Base-by-base conservation (phyloP, 2,888 invertebrate species). In the Papilio gigon region DNA sequence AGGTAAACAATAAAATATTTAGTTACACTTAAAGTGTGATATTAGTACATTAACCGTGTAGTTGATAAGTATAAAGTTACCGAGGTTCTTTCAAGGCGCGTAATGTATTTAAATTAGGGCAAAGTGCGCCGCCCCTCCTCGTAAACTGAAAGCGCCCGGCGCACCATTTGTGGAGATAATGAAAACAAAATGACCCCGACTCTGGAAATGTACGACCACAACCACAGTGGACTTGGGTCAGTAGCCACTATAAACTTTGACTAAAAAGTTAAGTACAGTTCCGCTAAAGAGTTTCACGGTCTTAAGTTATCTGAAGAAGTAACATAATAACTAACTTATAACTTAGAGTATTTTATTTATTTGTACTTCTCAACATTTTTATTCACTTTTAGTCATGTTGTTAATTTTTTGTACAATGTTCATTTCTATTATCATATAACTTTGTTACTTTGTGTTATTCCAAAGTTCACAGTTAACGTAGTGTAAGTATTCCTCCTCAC, bases 21-120 rank as follows among this genome's bases (percentile, higher is more conserved):
- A 56, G 14, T n/a, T 44, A 33, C 33, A 56, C 37, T 25, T 37
- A 20, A n/a, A 60, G 20, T 33, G n/a, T 11, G 50, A 50, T 30
- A 47, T 35, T 47, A 68, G 70, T 67, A 68, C 72, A 73, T 73
- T 72, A 72, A 71, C 69, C 56, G 70, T 69, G 65, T 60, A 70
- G 72, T 68, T 64, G n/a, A 60, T 30, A 47, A 64, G 37, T 50
- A 59, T 25, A 65, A 56, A 65, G 68, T 65, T 60, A 4, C 37
- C 64, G 63, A 71, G 62, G 59, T 71, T 74, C 77, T 76, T 79
- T 74, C 70, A 73, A 74, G 75, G 77, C 77, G 73, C 73, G 78
- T 78, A 80, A 85, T 84, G 83, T 83, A 84, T 84, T 84, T 79
- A 83, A 84, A 84, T 84, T 79, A 80, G 77, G 77, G 73, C 72